Evolutionary conservation across 1,140 invertebrate species (phyloP), one percentile per base, ranked within the genome.

Genomic region (Zelostemma sp.): DNA sequence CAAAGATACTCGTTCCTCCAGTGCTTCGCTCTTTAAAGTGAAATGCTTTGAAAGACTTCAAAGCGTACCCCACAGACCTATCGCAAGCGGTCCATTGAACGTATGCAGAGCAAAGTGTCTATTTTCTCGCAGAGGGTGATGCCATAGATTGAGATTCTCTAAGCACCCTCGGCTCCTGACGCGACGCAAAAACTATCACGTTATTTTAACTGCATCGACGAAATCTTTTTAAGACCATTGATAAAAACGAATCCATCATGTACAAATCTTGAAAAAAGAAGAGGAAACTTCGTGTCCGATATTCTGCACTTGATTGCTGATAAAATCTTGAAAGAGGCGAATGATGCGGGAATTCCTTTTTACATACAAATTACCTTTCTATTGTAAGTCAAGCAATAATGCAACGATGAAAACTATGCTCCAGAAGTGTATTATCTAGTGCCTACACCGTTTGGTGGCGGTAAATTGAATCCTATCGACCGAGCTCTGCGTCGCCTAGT

Each of bases 391-490:
- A 53, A 54, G 62, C 74, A 79, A 77, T 80, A 73, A 76, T 78
- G 75, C 68, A 71, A 72, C 60, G 61, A 56, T 60, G 55, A 48
- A 38, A 67, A 72, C 71, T 72, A 71, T 68, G 65, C 68, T 67
- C 70, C 70, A 73, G 71, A 80, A 75, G 66, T 73, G 70, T 76
- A 79, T 81, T 77, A 81, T 74, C 68, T 60, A 68, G 73, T 77
- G 68, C 69, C 68, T 74, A 78, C 73, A 76, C 73, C 76, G 72
- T 79, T 80, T 74, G 73, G 69, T 69, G 73, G 68, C 65, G 68
- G 73, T 77, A 80, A 81, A 81, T 81, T 81, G 75, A 81, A 81
- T 80, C 73, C 64, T 68, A 79, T 78, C 74, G 73, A 71, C 63
- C 72, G 73, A 68, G 66, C 51, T 73, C 45, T 51, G 47, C 58